Evolutionary conservation across 2,888 invertebrate species (phyloP).

Genomic region (Metalampra italica): DNA sequence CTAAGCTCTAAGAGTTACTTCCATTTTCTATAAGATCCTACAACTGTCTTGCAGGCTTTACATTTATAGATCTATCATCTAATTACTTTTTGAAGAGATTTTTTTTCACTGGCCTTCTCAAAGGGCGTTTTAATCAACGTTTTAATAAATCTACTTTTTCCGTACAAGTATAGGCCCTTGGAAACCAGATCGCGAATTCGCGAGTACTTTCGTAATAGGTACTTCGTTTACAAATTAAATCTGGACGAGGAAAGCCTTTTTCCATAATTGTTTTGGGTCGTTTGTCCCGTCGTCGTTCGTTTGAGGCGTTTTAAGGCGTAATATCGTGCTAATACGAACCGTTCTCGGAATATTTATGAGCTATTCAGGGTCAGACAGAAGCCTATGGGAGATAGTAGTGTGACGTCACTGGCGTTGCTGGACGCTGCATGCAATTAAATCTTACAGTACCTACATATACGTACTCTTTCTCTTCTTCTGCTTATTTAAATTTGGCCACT

Average conservation of each 20-base stretch:
- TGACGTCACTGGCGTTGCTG: no score
- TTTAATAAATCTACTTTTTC: slow-evolving; percentile 8
- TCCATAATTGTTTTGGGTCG: slow-evolving; percentile 10
- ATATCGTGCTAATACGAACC: slow-evolving; percentile 3
- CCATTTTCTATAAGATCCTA: no score
- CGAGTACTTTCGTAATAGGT: slow-evolving; percentile 1
- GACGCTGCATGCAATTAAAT: no score
- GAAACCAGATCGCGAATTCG: not conserved
- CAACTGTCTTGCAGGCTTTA: no score
- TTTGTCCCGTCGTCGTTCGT: slow-evolving; percentile 5
- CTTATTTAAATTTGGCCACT: no score
- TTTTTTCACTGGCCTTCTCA: not conserved
- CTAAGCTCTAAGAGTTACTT: no score
- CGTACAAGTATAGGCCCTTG: not conserved
- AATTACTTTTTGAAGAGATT: slow-evolving; percentile 5
- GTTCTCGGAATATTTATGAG: slow-evolving; percentile 4
- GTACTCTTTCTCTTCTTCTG: no score
- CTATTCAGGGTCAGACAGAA: not conserved
- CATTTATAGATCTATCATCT: not conserved
- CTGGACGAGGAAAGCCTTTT: slow-evolving; percentile 11
- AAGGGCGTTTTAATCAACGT: slow-evolving; percentile 6
- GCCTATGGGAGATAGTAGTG: no score
- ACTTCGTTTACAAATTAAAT: slow-evolving; percentile 10
- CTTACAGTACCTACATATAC: no score
- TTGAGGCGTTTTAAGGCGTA: slow-evolving; percentile 6